Conservation (phyloP, 92 coral and sea anemone genomes). For the Palythoa grandiflora region DNA sequence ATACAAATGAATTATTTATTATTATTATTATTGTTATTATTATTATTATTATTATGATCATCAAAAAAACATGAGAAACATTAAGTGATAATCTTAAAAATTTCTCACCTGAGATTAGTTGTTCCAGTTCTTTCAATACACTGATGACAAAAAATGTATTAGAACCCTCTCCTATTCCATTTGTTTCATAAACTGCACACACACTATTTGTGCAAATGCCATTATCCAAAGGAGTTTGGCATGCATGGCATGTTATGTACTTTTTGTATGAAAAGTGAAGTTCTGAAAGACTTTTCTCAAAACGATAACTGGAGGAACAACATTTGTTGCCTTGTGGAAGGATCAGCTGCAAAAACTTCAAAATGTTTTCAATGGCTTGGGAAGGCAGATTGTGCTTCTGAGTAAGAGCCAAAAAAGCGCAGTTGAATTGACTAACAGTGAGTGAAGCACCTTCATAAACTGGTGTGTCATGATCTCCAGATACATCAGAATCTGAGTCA, state of each 20-base stretch:
- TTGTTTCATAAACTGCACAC: slow-evolving; percentile 45
- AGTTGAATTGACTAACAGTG: slow-evolving; percentile 60
- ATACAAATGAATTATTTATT: neutral
- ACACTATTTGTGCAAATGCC: slow-evolving; percentile 53
- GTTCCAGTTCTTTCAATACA: slow-evolving; percentile 30
- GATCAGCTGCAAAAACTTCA: slow-evolving; percentile 40
- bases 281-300: slow-evolving; percentile 57
- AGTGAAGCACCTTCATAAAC: slow-evolving; percentile 66
- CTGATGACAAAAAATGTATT: slow-evolving; percentile 44
- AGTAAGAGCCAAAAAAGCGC: slow-evolving; percentile 59
- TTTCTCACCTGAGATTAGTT: slow-evolving; percentile 28
- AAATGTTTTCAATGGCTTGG: slow-evolving; percentile 67
- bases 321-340: slow-evolving; percentile 18
- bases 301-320: slow-evolving; percentile 57
- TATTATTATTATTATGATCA: neutral
- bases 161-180: slow-evolving; percentile 33
- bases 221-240: slow-evolving; percentile 65
- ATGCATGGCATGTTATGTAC: slow-evolving; percentile 63
- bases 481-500: slow-evolving; percentile 20
- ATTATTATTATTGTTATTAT: too few relatives aligned
- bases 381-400: slow-evolving; percentile 77
- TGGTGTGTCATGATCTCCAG: slow-evolving; percentile 37
- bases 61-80: neutral
- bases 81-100: neutral
- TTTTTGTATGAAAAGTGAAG: slow-evolving; percentile 57